Conservation (phyloP, 2,113 vertebrate genomes). For the Nibea albiflora region DNA sequence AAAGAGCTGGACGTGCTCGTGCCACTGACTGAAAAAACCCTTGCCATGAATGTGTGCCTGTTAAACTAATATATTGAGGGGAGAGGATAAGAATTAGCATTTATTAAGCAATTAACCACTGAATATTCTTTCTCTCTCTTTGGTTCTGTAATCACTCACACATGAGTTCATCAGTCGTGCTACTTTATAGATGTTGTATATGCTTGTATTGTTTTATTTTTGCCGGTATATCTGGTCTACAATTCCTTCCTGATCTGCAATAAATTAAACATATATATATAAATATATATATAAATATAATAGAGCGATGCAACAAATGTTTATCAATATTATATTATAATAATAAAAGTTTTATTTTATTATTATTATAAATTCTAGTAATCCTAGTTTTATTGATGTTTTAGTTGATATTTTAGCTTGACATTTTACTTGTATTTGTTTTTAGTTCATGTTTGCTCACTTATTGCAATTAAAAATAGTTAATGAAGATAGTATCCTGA, state of each 20-base stretch:
- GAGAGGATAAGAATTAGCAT: no score
- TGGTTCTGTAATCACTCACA: not conserved
- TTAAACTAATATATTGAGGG: not conserved
- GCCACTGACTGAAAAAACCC: not conserved
- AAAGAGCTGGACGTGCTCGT: not conserved
- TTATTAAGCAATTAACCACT: no score
- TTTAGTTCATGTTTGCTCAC: not conserved
- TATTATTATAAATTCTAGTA: no score
- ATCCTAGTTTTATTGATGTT: not conserved
- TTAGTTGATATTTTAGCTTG: no score
- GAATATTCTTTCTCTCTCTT: not conserved
- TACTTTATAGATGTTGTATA: not conserved
- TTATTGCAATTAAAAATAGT: not conserved
- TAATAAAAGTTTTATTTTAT: no score
- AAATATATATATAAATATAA: not conserved
- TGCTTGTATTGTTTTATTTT: no score
- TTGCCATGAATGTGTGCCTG: not conserved
- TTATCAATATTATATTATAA: no score
- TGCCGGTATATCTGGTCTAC: no score
- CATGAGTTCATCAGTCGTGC: not conserved
- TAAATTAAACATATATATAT: no score
- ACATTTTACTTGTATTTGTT: not conserved
- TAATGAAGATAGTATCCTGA: no score
- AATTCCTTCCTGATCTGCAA: no score
- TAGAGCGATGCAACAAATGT: not conserved